These are phyloP conservation scores for Bembecia ichneumoniformis DNA, from an alignment of 2,888 invertebrate species.

Conservation along the genomic window DNA sequence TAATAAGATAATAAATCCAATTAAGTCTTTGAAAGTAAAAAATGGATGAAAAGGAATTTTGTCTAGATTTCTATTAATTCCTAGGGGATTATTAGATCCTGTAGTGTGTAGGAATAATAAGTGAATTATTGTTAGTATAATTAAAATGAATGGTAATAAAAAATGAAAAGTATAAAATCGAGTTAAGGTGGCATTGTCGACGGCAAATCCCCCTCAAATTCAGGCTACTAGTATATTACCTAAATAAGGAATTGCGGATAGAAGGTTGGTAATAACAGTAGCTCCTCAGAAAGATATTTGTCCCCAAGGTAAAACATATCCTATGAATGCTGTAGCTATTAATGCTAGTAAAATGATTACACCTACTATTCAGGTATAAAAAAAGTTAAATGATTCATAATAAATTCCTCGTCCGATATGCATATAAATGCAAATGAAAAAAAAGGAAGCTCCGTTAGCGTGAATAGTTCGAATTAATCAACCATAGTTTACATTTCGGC, in stretches of 20 bases:
- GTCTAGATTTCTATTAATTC: slow-evolving; percentile 75
- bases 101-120: slow-evolving; percentile 78
- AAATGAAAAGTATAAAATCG: slow-evolving; percentile 85
- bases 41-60: slow-evolving; percentile 80
- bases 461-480: slow-evolving; percentile 78
- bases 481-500: slow-evolving; percentile 78
- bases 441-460: slow-evolving; percentile 80
- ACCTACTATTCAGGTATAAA: slow-evolving; percentile 76
- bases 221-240: slow-evolving; percentile 76
- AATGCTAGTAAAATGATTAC: slow-evolving; percentile 76
- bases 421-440: slow-evolving; percentile 79
- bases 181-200: slow-evolving; percentile 81
- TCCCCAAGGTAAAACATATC: slow-evolving; percentile 83
- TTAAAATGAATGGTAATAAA: slow-evolving; percentile 78
- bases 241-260: slow-evolving; percentile 80
- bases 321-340: slow-evolving; percentile 83
- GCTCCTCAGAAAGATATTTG: slow-evolving; percentile 89
- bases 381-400: slow-evolving; percentile 62
- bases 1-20: slow-evolving; percentile 74
- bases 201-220: slow-evolving; percentile 83
- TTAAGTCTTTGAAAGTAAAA: slow-evolving; percentile 75
- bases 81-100: slow-evolving; percentile 78
- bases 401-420: slow-evolving; percentile 78
- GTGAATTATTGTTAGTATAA: slow-evolving; percentile 75
- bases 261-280: slow-evolving; percentile 82